phyloP scores from a whole-genome alignment of 2,113 vertebrate genomes.

The Chiloscyllium plagiosum region DNA sequence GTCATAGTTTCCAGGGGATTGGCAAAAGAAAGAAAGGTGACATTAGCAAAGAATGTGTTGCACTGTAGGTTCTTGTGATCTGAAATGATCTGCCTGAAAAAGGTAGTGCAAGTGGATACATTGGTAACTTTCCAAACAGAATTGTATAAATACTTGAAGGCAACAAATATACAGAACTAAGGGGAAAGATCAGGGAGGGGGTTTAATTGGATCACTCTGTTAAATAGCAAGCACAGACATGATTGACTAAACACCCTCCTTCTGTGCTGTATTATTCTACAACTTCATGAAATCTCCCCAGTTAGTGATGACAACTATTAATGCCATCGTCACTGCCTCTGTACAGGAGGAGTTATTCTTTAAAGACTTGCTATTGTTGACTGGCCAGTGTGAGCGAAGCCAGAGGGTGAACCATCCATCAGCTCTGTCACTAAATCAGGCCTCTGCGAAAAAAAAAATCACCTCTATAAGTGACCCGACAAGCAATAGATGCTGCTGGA shows the following conservation, averaged over 20 bases:
- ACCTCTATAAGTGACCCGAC: neutral
- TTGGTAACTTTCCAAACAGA: too few species aligned
- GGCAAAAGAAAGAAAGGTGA: too few species aligned
- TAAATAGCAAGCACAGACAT: neutral
- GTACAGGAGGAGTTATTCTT: neutral
- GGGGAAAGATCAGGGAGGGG: neutral
- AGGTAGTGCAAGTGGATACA: neutral
- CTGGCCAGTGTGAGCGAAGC: neutral
- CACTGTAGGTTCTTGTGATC: neutral
- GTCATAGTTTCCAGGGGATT: too few species aligned
- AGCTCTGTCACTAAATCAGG: neutral
- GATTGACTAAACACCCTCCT: neutral
- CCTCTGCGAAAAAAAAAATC: neutral
- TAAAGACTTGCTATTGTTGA: neutral
- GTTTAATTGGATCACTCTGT: neutral
- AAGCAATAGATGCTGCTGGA: neutral
- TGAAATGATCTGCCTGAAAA: neutral
- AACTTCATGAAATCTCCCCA: neutral
- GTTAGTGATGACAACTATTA: conserved; percentile 1
- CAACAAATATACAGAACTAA: too few species aligned
- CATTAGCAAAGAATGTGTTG: too few species aligned
- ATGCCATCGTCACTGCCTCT: neutral
- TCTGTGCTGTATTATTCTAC: neutral
- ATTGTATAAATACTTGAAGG: neutral
- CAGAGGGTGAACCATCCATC: neutral